phyloP scores from a whole-genome alignment of 2,797 vertebrate genomes.

The Uromys caudimaculatus region DNA sequence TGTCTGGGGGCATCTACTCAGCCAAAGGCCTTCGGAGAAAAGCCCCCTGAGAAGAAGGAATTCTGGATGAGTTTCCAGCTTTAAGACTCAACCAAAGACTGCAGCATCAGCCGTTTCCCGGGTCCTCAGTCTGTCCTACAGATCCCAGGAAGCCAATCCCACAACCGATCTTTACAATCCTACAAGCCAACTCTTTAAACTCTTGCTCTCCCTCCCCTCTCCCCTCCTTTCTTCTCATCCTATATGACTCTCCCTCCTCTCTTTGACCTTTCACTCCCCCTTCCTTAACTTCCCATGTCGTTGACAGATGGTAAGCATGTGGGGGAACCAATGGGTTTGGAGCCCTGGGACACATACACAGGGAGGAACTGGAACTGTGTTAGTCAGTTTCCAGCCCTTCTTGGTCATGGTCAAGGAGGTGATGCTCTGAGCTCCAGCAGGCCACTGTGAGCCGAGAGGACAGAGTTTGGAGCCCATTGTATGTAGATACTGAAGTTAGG shows the following conservation, averaged over 20 bases:
- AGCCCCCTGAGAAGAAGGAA: not conserved
- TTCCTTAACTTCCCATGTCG: not conserved
- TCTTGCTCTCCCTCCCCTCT: rapidly evolving
- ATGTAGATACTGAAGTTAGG: not conserved
- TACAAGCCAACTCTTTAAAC: not conserved
- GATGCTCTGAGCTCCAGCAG: not conserved
- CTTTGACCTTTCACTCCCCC: not conserved
- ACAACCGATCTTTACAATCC: too few relatives aligned
- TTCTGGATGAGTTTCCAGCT: not conserved
- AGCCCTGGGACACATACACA: not conserved
- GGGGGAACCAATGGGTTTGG: not conserved
- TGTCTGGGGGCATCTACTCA: not conserved
- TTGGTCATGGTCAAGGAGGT: rapidly evolving
- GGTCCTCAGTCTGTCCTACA: not conserved
- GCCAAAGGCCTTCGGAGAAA: not conserved
- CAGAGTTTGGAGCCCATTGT: rapidly evolving
- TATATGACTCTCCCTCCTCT: not conserved
- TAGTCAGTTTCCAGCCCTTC: rapidly evolving
- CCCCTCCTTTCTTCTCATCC: not conserved
- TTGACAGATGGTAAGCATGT: not conserved
- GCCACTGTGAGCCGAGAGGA: rapidly evolving
- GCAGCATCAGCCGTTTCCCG: rapidly evolving
- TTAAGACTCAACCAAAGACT: not conserved
- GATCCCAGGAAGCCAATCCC: not conserved
- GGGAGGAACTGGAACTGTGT: not conserved